Base-by-base conservation (phyloP, 2,113 vertebrate species). In the Phrynosoma blainvillii region DNA sequence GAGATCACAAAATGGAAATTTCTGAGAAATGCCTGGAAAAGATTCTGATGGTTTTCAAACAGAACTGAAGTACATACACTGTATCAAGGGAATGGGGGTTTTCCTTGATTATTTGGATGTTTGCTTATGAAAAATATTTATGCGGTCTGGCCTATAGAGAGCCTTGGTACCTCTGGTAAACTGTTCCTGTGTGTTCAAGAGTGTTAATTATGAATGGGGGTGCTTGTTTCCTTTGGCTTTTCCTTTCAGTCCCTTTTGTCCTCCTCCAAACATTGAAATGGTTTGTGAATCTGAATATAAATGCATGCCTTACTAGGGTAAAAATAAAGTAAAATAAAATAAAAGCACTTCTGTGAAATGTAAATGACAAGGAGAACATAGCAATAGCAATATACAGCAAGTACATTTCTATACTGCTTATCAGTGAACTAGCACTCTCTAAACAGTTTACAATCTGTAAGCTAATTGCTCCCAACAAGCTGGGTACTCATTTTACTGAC, bases 1-100 rank as follows among this genome's bases (percentile, higher is more conserved):
- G 92, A 89, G 93, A 95, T 92, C 84, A 87, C 87, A 87, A 92
- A 88, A 93, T 89, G 85, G 81, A 88, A 95, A 94, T 95, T 92
- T 91, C 71, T 92, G 90, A 90, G 89, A 90, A 91, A 79, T 71
- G 74, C 74, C 79, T 79, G 86, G 89, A 89, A 92, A 78, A 66
- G 36, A 76, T 94, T 96, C 91, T 83, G 84, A 94, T 79, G 85
- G 79, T 93, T 95, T 89, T 93, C 80, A 93, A 92, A 92, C 56
- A 86, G 80, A 92, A 94, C 92, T 91, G 88, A 54, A 94, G 92
- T 91, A 86, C 70, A 82, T 66, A 89, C 84, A 77, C 59, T 89
- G 70, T 87, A 87, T 93, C 93, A 84, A 85, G 93, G 92, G 89
- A 95, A 89, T 87, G 40, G 84, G 82, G 91, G 91, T 91, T 93